Base-by-base conservation (phyloP, 2,888 invertebrate species). In the Drosophila mercatorum region DNA sequence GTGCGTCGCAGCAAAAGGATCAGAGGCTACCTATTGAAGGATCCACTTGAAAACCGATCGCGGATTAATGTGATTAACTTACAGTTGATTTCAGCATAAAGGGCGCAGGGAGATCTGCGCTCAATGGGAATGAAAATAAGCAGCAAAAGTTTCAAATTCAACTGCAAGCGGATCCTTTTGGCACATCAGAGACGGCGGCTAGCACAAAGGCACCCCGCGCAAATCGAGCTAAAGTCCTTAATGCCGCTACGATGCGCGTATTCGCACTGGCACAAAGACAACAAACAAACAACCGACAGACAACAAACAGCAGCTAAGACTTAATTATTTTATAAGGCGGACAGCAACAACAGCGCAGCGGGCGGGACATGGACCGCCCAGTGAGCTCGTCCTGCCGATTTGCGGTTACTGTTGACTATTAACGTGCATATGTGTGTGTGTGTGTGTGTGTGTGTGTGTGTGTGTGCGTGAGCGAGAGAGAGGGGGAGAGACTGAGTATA, bases 51-150 rank as follows among this genome's bases (percentile, higher is more conserved):
- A 88, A 90, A 89, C 72, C 72, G 90, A 89, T 87, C 86, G 88
- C 78, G 80, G 85, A 90, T 90, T 90, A 87, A 87, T 87, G 88
- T 74, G 89, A 90, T 87, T 90, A 91, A 86, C 88, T 91, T 91
- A 88, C 92, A 91, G 91, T 89, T 89, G 91, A 91, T 80, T 90
- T 81, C 78, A 83, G 68, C 55, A 68, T 55, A 79, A 75, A 63
- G 67, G 66, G 69, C 58, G 69, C 67, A 74, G 57, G 59, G 58
- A 47, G 41, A 68, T 31, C 41, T 17, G 63, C 63, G 58, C 61
- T 69, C 72, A 74, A 75, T 70, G 41, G 40, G 52, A 62, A 56
- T 34, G 59, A 76, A 73, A 76, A 71, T 51, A 51, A 52, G 67
- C 61, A 73, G 66, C 51, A 64, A 88, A 90, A 90, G 85, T 88